Conservation (phyloP, 2,888 invertebrate species). For the Harpalus rubripes region DNA sequence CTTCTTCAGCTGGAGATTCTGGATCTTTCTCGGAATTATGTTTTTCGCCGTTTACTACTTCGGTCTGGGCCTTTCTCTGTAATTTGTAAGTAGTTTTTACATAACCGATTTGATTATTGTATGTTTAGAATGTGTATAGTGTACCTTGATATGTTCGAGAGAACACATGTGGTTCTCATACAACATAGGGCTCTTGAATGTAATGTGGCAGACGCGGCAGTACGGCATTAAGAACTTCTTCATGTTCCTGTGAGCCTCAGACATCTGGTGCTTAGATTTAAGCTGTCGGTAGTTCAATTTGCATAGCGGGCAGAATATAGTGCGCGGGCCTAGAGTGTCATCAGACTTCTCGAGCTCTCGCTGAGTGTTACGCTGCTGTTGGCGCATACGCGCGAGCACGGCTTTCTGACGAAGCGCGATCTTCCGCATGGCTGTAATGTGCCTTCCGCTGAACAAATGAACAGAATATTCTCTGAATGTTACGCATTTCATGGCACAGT, state of each 20-base stretch:
- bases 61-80: slow-evolving; percentile 81
- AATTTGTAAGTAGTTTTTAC: slow-evolving; percentile 64
- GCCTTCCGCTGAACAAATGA: slow-evolving; percentile 86
- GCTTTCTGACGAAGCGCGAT: slow-evolving; percentile 87
- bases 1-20: slow-evolving; percentile 82
- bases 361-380: slow-evolving; percentile 89
- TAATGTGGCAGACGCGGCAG: slow-evolving; percentile 87
- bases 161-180: slow-evolving; percentile 92
- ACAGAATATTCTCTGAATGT: slow-evolving; percentile 88
- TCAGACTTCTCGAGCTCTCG: slow-evolving; percentile 87
- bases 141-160: slow-evolving; percentile 88
- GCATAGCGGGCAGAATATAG: slow-evolving; percentile 76
- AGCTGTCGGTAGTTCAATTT: slow-evolving; percentile 77
- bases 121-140: slow-evolving; percentile 4
- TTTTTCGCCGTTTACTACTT: slow-evolving; percentile 75
- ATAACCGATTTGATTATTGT: slow-evolving; percentile 17
- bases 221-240: slow-evolving; percentile 91
- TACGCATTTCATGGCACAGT: slow-evolving; percentile 86
- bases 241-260: slow-evolving; percentile 90
- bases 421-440: slow-evolving; percentile 86
- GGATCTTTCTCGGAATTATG: slow-evolving; percentile 78
- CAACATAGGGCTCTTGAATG: slow-evolving; percentile 91
- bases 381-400: slow-evolving; percentile 87
- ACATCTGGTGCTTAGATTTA: slow-evolving; percentile 88
- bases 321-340: slow-evolving; percentile 79